Base-by-base conservation (phyloP, 1,140 invertebrate species). In the Mizuhopecten yessoensis region DNA sequence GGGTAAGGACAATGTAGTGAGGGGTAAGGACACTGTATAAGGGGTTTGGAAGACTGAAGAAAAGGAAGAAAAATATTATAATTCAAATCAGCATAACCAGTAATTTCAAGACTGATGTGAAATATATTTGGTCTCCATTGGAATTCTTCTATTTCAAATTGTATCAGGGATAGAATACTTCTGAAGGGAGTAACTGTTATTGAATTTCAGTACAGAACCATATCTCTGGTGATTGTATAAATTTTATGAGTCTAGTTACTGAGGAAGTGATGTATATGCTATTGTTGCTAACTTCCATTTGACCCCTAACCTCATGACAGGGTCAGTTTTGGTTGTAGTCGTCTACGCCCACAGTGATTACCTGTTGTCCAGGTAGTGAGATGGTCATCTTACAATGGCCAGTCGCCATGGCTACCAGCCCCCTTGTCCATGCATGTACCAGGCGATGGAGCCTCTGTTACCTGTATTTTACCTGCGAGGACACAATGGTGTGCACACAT, bases 391-490 rank as follows among this genome's bases (percentile, higher is more conserved):
- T 75, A 75, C 57, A 75, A 75, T 75, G 57, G 17, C 57, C 57
- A 75, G 57, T 75, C 57, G 29, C 57, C 57, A 75, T 75, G 57
- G 17, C 57, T 75, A 75, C 57, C 57, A 75, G 11, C 11, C 23
- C 57, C 57, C 9, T 29, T 75, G 57, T 75, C 23, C 1, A 75
- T 75, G 57, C n/a, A 75, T 75, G 57, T 75, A 75, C 57, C 57
- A 75, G 29, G 57, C 29, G 57, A 75, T 75, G 57, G 57, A 75
- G 57, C n/a, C 57, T 75, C 29, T 75, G 29, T 75, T 75, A 75
- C 57, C 57, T 75, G 57, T 75, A 75, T 75, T 75, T 75, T 75
- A 75, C 57, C 57, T 75, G 57, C 29, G 23, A n/a, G 57, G 57
- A 75, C 57, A 75, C 57, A 75, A 75, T 75, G 57, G 23, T 75